These are phyloP conservation scores for roundworm (Caenorhabditis elegans) DNA, from an alignment of 1,140 invertebrate genomes.

Conservation along the genomic window DNA sequence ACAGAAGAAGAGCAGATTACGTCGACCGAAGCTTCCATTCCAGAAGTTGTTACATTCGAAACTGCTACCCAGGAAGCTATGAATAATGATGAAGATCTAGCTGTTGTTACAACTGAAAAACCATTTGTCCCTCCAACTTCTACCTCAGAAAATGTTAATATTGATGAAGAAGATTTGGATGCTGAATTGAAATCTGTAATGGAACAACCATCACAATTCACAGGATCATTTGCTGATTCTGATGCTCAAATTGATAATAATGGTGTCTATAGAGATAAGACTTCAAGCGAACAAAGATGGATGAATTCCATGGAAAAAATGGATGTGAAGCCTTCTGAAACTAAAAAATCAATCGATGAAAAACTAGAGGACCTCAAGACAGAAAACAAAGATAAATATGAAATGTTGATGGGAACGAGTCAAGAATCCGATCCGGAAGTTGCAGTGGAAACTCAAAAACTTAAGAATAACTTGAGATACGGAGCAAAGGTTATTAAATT, in stretches of 20 bases:
- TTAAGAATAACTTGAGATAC: slow-evolving; percentile 1
- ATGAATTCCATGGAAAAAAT: slow-evolving; percentile 10
- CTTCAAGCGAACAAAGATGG: not conserved
- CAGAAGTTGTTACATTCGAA: not conserved
- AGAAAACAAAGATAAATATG: not conserved
- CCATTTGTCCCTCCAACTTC: no score
- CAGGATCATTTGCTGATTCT: not conserved
- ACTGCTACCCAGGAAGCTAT: not conserved
- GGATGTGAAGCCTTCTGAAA: not conserved
- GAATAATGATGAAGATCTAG: not conserved
- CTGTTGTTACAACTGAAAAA: not conserved
- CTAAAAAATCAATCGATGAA: not conserved
- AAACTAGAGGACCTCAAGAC: not conserved
- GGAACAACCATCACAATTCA: slow-evolving; percentile 12
- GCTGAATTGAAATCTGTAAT: not conserved
- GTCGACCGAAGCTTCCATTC: not conserved
- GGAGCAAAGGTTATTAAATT: slow-evolving; percentile 13
- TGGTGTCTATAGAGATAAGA: not conserved
- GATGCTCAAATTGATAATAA: slow-evolving; percentile 2
- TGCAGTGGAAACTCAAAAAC: not conserved
- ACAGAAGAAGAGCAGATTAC: not conserved
- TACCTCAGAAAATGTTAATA: not conserved
- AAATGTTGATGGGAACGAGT: not conserved
- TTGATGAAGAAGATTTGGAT: not conserved
- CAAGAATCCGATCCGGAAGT: not conserved